phyloP scores from a whole-genome alignment of 2,113 vertebrate genomes.

The Pedionomus torquatus region DNA sequence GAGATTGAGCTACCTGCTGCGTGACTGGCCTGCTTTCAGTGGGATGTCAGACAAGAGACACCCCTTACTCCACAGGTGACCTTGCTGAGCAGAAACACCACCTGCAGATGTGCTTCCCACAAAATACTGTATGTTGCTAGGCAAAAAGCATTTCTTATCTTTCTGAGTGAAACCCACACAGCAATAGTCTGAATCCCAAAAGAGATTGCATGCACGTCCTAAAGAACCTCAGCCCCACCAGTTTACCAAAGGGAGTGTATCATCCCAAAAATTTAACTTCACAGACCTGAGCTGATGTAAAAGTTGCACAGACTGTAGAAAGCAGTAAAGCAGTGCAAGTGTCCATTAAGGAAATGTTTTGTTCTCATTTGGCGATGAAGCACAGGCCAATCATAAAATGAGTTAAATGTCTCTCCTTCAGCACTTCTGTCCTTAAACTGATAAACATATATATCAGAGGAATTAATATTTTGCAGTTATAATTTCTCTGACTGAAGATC shows the following conservation, averaged over 20 bases:
- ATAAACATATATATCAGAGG: neutral
- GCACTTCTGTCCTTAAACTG: neutral
- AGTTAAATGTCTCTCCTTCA: neutral
- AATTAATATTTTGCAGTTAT: neutral
- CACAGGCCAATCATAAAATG: neutral
- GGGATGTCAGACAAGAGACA: neutral
- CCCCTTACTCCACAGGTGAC: neutral
- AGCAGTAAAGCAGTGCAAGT: neutral
- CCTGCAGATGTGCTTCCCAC: neutral
- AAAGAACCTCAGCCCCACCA: neutral
- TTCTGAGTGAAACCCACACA: neutral
- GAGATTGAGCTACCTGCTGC: neutral
- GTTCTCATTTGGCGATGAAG: neutral
- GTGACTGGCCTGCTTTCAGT: neutral
- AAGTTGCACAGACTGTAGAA: neutral
- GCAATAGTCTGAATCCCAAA: neutral
- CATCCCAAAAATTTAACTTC: fast-evolving
- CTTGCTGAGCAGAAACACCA: neutral
- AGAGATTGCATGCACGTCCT: neutral
- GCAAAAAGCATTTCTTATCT: neutral
- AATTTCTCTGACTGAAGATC: neutral
- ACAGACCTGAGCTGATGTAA: neutral
- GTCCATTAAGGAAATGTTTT: neutral
- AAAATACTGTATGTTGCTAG: neutral
- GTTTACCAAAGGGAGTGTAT: neutral